Base-by-base conservation (phyloP, 1,140 invertebrate genomes). In the Trichomalopsis sarcophagae region DNA sequence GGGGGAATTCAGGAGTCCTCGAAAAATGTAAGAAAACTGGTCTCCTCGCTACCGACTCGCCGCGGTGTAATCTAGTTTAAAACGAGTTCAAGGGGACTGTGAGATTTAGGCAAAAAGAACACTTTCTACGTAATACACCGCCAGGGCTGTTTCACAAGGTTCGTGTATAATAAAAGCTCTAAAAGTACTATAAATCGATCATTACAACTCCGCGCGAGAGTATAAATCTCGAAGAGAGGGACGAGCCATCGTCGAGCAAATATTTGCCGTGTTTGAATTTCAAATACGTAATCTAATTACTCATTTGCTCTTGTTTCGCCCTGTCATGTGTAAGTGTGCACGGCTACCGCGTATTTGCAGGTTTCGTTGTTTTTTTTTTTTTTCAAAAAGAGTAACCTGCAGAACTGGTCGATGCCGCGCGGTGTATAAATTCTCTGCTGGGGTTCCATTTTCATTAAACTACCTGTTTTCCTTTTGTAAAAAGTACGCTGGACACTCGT, bases 21-120 rank as follows among this genome's bases (percentile, higher is more conserved):
- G 23, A 77, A 47, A 77, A 77, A 77, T 44, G 73, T 75, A 44
- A 21, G 30, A 71, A 36, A 75, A 75, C 73, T 75, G 73, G 73
- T 36, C 73, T 44, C 33, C 33, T 13, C 21, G 17, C 47, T 3
- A 21, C 7, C n/a, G 17, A n/a, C 47, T 3, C 47, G 5, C n/a
- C 47, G 5, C 10, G 36, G 40, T 36, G 33, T 47, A n/a, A 77
- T 77, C 44, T 77, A 77, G 75, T 77, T 55, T 47, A 21, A 77
- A 77, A 77, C 44, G 75, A 77, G 75, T 55, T 77, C 75, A 77
- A 77, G 75, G 44, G 47, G 23, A 77, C 27, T 77, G 27, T 1
- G 44, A 21, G 44, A 50, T 50, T 77, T 50, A 50, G 75, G 47
- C 47, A 77, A 77, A 77, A 77, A 77, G 44, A 77, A 55, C 36